Evolutionary conservation across 2,888 invertebrate species (phyloP).

Genomic region (Diogma glabrata): DNA sequence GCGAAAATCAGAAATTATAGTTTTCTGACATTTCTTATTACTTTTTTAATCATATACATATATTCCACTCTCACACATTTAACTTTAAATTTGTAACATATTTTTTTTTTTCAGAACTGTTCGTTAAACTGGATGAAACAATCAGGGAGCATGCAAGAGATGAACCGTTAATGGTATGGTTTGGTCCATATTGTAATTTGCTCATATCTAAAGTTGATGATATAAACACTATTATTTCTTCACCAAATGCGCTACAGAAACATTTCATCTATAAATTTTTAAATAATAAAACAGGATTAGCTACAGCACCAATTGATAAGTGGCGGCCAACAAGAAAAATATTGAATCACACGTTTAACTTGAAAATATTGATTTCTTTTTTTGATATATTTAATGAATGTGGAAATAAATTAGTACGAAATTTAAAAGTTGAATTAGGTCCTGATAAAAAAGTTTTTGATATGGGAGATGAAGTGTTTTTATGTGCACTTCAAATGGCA

Average conservation of each 20-base stretch:
- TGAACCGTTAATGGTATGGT: background rate
- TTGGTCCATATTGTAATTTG: background rate
- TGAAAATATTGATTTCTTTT: conserved; percentile 1
- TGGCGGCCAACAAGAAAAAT: background rate
- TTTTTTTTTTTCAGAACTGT: too few relatives aligned
- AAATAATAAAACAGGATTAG: conserved; percentile 4
- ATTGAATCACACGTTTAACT: conserved; percentile 5
- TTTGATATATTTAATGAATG: conserved; percentile 5
- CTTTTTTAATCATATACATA: too few relatives aligned
- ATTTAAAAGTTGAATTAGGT: background rate
- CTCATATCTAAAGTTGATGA: conserved; percentile 5
- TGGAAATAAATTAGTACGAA: background rate
- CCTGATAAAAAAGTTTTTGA: background rate
- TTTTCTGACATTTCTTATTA: too few relatives aligned
- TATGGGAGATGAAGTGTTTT: background rate
- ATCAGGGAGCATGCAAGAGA: too few relatives aligned
- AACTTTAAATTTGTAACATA: too few relatives aligned
- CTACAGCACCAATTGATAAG: conserved; percentile 6
- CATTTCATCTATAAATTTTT: conserved; percentile 11
- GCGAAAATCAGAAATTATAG: too few relatives aligned
- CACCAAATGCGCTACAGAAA: conserved; percentile 12
- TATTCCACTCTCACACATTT: too few relatives aligned
- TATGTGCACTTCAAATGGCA: background rate
- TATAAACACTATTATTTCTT: conserved; percentile 9
- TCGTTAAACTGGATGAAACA: too few relatives aligned